A percentile compares a stretch with the other conserved stretches of the same genome.
These are phyloP conservation scores for Phalacrocorax brasilianus DNA, from an alignment of 2,113 vertebrate species.

Conservation along the genomic window DNA sequence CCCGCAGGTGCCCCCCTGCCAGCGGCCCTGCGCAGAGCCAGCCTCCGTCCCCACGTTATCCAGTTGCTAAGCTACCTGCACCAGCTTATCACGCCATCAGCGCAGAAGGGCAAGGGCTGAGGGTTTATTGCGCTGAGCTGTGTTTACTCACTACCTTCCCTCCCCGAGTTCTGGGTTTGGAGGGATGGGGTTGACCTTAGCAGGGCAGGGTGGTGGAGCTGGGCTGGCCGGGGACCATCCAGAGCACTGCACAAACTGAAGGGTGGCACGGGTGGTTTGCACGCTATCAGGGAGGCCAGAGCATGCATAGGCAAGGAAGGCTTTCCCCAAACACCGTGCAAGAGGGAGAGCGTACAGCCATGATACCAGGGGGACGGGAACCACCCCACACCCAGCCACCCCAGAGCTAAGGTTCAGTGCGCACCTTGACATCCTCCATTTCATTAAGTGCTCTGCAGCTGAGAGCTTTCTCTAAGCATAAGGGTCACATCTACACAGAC, in stretches of 20 bases:
- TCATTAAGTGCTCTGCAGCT: background rate
- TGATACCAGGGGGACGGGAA: background rate
- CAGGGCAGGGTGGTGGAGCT: background rate
- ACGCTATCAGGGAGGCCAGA: fast-evolving
- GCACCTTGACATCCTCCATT: background rate
- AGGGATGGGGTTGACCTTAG: background rate
- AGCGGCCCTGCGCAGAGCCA: background rate
- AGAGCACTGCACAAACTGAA: background rate
- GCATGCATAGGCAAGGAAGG: fast-evolving
- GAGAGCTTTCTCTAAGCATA: background rate
- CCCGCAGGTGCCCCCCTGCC: background rate
- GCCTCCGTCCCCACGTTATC: background rate
- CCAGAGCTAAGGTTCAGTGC: background rate
- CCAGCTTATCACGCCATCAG: slow-evolving; percentile 8
- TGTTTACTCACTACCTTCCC: background rate
- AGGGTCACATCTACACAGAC: fast-evolving
- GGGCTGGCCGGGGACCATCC: background rate
- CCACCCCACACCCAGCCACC: background rate
- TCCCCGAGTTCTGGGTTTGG: background rate
- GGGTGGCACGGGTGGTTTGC: background rate
- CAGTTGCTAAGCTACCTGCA: slow-evolving; percentile 59
- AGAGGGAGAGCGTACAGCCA: too few species aligned
- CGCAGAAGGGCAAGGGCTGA: slow-evolving; percentile 1
- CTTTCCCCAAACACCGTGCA: background rate
- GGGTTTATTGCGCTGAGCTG: background rate